Evolutionary conservation across 23 tunicate genomes (phyloP).

Genomic region (Ciona savignyi): DNA sequence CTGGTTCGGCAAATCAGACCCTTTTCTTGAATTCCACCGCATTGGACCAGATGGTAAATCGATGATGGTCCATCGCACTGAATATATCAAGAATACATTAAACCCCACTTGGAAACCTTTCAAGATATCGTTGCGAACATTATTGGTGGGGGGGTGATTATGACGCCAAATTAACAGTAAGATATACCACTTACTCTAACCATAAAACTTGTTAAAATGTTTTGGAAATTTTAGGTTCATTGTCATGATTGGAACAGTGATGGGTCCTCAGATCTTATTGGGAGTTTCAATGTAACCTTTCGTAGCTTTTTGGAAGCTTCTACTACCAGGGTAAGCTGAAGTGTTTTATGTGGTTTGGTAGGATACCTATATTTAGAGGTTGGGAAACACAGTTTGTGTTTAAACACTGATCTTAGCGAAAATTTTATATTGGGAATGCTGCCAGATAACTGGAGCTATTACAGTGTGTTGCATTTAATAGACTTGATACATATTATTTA

Average conservation of each 20-base stretch:
- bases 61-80: slow-evolving; percentile 59
- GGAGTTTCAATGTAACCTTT: slow-evolving; percentile 53
- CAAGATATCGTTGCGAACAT: slow-evolving; percentile 31
- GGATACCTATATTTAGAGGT: too few species aligned
- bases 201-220: too few species aligned
- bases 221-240: slow-evolving; percentile 19
- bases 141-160: slow-evolving; percentile 52
- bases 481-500: too few species aligned
- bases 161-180: slow-evolving; percentile 37
- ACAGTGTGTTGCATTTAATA: neutral
- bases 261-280: slow-evolving; percentile 80
- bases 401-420: too few species aligned
- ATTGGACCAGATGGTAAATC: slow-evolving; percentile 37
- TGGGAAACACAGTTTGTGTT: too few species aligned
- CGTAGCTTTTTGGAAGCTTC: slow-evolving; percentile 64
- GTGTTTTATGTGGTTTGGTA: neutral
- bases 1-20: slow-evolving; percentile 93
- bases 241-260: slow-evolving; percentile 67
- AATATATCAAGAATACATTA: slow-evolving; percentile 55
- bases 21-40: slow-evolving; percentile 72
- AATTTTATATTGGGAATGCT: neutral
- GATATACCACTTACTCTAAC: too few species aligned
- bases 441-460: neutral
- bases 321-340: slow-evolving; percentile 29
- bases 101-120: slow-evolving; percentile 82